Evolutionary conservation across 23 tunicate species (phyloP), one percentile per base, ranked within the genome.

Genomic region (Ciona savignyi): DNA sequence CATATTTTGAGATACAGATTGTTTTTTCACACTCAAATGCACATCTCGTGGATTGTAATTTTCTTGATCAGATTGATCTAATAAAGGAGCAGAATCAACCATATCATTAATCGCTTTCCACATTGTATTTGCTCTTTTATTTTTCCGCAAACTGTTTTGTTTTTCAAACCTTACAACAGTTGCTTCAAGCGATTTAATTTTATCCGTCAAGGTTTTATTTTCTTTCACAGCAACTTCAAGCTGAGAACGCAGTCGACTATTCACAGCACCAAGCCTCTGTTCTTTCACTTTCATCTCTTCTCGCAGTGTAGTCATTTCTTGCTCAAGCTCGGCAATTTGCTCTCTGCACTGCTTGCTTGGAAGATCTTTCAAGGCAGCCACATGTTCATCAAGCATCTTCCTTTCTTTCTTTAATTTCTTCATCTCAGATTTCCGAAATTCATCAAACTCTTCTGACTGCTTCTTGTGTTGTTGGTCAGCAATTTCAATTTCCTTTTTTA

Each of bases 21-120:
- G n/a, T n/a, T n/a, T n/a, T n/a, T n/a, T n/a, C n/a, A n/a, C n/a
- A n/a, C n/a, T n/a, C n/a, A n/a, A n/a, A 42, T 42, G 56, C 56
- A 42, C 9, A 6, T 6, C 56, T 6, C 15, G 9, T n/a, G 67
- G 67, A 11, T 23, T 4, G 67, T 9, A 63, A 25, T 63, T 63
- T 22, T 63, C 67, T n/a, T 31, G 11, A 51, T 49, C 76, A 51
- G 64, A 31, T 34, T 70, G 28, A 70, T 70, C 32, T 34, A 71
- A 32, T 22, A 73, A 33, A 2, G 70, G 30, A 4, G 81, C 51
- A 27, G 85, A 67, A 63, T 95, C 99, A 51, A 95, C 96, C 4
- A 95, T 83, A 23, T 85, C 70, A 72, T 95, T 95, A 23, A 95
- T 86, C 19, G 87, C 91, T 56, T 82, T 74, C 99, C 99, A 95